Evolutionary conservation across 2,888 invertebrate genomes (phyloP), one percentile per base, ranked within the genome.

Genomic region (Esperia sulphurella): DNA sequence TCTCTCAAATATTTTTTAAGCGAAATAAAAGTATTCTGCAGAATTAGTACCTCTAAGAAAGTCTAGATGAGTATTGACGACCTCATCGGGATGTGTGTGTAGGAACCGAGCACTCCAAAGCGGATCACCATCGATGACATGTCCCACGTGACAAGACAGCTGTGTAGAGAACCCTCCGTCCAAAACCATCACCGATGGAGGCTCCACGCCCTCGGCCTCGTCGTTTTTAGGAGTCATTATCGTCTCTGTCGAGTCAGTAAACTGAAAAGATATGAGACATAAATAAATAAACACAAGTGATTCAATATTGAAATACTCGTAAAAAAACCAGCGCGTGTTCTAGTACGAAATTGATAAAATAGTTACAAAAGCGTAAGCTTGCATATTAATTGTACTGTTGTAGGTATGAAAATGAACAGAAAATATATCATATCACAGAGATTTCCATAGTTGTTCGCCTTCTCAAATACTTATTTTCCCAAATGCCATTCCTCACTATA

Each of bases 91-190:
- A 77, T 96, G 91, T 1, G 95, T 95, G 49, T 93, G 92, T 53
- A 97, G 91, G 68, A 96, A 95, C 50, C 95, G 91, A 5, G 97
- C 94, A 67, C 96, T 96, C 97, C 97, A 98, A 31, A 98, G 79
- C 0, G 97, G 96, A 78, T 97, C 96, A 0, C 95, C 95, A 73
- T 96, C 95, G 50, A 96, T 94, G 48, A 92, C 92, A 58, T 93
- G 91, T 0, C 93, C 92, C 14, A 95, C 94, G 75, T 95, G 94
- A 44, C 93, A 93, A 1, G 93, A 93, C 58, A 96, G 90, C 79
- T 96, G 96, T 8, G 95, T 94, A 9, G 95, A 94, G 78, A 96
- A 96, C 3, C 96, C 96, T 0, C 96, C 96, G 62, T 92, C 93
- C 65, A 92, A 77, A 42, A 92, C 84, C 52, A 91, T 79, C 35